Conservation (phyloP, 2,113 vertebrate genomes). For the Nymphicus hollandicus region DNA sequence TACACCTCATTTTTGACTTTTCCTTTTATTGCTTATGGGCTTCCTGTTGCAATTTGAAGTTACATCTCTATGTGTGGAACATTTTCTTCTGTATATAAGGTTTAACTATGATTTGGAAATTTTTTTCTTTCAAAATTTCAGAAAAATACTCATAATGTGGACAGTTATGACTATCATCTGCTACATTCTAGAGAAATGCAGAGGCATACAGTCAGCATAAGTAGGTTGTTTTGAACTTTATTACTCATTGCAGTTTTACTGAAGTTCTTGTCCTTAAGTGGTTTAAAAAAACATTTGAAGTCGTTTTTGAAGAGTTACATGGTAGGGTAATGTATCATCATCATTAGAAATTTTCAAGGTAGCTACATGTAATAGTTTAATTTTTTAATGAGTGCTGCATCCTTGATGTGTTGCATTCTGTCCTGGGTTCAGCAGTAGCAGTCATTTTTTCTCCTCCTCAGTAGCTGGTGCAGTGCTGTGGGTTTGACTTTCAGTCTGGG, state of each 20-base stretch:
- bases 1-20: neutral
- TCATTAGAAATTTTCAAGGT: neutral
- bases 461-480: too few species aligned
- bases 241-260: neutral
- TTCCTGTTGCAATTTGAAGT: neutral
- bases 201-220: neutral
- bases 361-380: neutral
- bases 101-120: neutral
- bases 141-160: neutral
- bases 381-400: neutral
- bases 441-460: too few species aligned
- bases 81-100: neutral
- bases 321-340: neutral
- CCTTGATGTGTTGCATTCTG: neutral
- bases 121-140: neutral
- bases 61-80: neutral
- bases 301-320: neutral
- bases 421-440: too few species aligned
- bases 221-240: neutral
- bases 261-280: neutral
- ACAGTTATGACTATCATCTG: neutral
- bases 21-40: neutral
- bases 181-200: neutral
- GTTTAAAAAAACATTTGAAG: neutral
- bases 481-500: too few species aligned